Base-by-base conservation (phyloP, 2,888 invertebrate genomes). In the Drosophila pseudotalamancana region DNA sequence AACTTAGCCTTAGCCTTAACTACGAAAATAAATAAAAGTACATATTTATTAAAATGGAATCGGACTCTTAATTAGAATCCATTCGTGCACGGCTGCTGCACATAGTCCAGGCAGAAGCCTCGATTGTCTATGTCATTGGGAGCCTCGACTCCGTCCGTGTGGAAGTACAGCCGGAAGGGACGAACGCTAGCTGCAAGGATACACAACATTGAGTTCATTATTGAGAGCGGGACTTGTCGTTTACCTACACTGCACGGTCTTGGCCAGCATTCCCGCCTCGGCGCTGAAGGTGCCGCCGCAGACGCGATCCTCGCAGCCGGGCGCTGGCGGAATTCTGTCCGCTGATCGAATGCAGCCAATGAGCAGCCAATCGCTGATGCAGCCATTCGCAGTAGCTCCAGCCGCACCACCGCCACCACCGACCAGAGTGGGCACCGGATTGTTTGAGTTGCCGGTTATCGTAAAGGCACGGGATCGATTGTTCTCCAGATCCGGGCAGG, bases 51-150 rank as follows among this genome's bases (percentile, higher is more conserved):
- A 72, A 57, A 63, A 43, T 29, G 9, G 45, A 9, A 56, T 14
- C 4, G 6, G 9, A 34, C 0, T 9, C 16, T 14, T 8, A 1
- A n/a, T 12, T 59, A 89, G 55, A 76, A 89, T 0, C 90, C 91
- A 82, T 95, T 96, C 8, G 96, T 96, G 88, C 97, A 97, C 0
- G 97, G 97, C 83, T 96, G 97, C 87, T 97, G 97, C 4, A 97
- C 93, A 83, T 95, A 97, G 90, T 96, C 96, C 5, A 97, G 91
- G 73, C 97, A 97, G 87, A 96, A 97, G 1, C 97, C 97, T 77
- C 95, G 93, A 89, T 97, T 96, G 39, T 94, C 95, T 0, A 94
- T 91, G 80, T 97, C 96, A 4, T 93, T 93, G 0, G 96, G 96
- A 0, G 95, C 94, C 88, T 97, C 96, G 0, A 94, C 93, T 61